phyloP scores from a whole-genome alignment of 1,140 invertebrate species.

The Bombus terrestris region DNA sequence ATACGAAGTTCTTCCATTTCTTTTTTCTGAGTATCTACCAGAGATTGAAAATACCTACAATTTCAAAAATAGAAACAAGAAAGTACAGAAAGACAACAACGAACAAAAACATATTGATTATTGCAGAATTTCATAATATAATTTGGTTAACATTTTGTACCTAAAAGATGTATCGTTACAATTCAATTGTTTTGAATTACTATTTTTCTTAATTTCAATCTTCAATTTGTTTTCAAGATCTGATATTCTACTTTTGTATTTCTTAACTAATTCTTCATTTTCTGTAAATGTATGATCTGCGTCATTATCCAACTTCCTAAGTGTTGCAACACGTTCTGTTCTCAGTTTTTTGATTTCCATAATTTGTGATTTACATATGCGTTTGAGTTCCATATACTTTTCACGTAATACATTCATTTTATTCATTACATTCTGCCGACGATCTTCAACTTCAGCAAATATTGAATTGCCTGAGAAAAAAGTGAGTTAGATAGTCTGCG shows the following conservation, averaged over 20 bases:
- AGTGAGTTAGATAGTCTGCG: background rate
- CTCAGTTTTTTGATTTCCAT: conserved; percentile 79
- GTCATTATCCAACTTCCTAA: conserved; percentile 68
- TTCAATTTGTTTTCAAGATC: conserved; percentile 73
- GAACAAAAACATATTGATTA: too few relatives aligned
- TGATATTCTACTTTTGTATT: conserved; percentile 68
- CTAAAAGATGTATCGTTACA: conserved; percentile 26
- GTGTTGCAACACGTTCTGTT: conserved; percentile 74
- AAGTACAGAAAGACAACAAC: background rate
- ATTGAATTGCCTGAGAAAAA: conserved; percentile 80
- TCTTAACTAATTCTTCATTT: conserved; percentile 64
- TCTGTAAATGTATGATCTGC: conserved; percentile 58
- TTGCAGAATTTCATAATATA: background rate
- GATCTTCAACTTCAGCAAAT: conserved; percentile 84
- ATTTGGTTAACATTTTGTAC: conserved; percentile 35
- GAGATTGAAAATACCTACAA: conserved; percentile 71
- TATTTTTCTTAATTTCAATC: conserved; percentile 62
- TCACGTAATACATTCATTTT: conserved; percentile 77
- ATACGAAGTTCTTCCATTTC: conserved; percentile 69
- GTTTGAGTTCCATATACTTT: conserved; percentile 80
- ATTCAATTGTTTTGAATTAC: conserved; percentile 43
- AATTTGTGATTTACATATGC: conserved; percentile 73
- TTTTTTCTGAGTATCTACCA: conserved; percentile 70
- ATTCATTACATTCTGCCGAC: conserved; percentile 77
- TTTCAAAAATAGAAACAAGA: conserved; percentile 30